Evolutionary conservation across 2,888 invertebrate genomes (phyloP).

Genomic region (Heteromurus nitidus): DNA sequence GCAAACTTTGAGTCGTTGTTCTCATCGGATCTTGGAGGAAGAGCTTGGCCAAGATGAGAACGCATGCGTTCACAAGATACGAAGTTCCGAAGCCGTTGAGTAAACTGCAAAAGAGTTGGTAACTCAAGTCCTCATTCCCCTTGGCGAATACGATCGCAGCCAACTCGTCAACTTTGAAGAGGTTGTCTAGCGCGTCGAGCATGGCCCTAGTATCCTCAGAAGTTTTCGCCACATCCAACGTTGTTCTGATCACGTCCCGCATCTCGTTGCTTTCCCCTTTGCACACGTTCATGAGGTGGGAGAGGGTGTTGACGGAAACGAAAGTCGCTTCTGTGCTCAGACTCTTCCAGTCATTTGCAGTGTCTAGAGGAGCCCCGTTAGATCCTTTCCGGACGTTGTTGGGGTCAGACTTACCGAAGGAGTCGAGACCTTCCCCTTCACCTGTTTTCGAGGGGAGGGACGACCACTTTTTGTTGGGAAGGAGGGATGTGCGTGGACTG

Average conservation of each 20-base stretch:
- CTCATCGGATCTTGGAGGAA: slow-evolving; percentile 71
- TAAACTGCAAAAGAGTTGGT: slow-evolving; percentile 73
- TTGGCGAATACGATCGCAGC: slow-evolving; percentile 73
- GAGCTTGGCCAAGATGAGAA: slow-evolving; percentile 70
- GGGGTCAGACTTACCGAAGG: slow-evolving; percentile 33
- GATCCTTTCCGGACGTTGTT: slow-evolving; percentile 40
- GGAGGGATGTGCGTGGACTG: slow-evolving; percentile 71
- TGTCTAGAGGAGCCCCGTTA: slow-evolving; percentile 50
- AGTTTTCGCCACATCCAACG: slow-evolving; percentile 73
- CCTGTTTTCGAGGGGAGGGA: slow-evolving; percentile 71
- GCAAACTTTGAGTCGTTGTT: slow-evolving; percentile 72
- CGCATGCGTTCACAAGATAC: slow-evolving; percentile 72
- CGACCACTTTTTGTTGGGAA: slow-evolving; percentile 73
- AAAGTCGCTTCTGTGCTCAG: slow-evolving; percentile 72
- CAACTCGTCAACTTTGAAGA: slow-evolving; percentile 71
- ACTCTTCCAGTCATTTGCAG: slow-evolving; percentile 70
- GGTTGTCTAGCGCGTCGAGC: slow-evolving; percentile 72
- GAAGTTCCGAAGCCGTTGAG: slow-evolving; percentile 73
- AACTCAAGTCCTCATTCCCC: slow-evolving; percentile 73
- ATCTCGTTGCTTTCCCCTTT: slow-evolving; percentile 73
- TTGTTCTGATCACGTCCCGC: slow-evolving; percentile 73
- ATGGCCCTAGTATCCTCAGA: slow-evolving; percentile 73
- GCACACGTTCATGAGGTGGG: slow-evolving; percentile 69
- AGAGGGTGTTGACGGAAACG: slow-evolving; percentile 71
- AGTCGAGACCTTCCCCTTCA: slow-evolving; percentile 56